phyloP scores from a whole-genome alignment of 2,888 invertebrate genomes.

The Limnephilus marmoratus region DNA sequence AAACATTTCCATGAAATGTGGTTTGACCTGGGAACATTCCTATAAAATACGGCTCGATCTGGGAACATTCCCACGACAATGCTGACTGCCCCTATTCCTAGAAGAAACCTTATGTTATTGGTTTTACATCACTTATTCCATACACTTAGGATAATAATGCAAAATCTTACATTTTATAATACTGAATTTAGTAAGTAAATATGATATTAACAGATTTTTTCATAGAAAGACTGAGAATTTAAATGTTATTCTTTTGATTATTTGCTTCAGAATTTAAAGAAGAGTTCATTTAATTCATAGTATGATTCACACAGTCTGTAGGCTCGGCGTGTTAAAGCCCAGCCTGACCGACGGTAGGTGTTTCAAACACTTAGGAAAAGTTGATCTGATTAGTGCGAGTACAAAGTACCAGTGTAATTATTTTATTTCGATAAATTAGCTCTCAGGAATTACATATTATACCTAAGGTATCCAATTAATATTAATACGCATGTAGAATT shows the following conservation, averaged over 20 bases:
- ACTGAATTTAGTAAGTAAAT: not conserved
- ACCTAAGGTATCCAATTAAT: not conserved
- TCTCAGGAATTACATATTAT: not conserved
- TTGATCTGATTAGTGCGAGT: not conserved
- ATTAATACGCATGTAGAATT: not conserved
- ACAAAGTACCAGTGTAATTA: not conserved
- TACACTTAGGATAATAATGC: not conserved
- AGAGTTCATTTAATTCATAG: not conserved
- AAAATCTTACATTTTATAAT: not conserved
- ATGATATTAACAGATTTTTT: not conserved
- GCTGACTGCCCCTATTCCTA: not conserved
- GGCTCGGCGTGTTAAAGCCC: not conserved
- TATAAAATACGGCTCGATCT: not conserved
- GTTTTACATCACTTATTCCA: not conserved
- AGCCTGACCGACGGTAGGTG: not conserved
- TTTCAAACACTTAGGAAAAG: not conserved
- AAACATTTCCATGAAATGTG: not conserved
- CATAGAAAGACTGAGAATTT: constrained; percentile 2
- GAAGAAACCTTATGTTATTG: not conserved
- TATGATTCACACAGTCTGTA: not conserved
- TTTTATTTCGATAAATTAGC: not conserved
- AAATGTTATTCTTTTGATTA: not conserved
- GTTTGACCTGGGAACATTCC: not conserved
- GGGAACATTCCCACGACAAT: not conserved
- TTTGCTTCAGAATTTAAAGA: not conserved